Conservation (phyloP, 1,140 invertebrate genomes). For the Hyles euphorbiae region DNA sequence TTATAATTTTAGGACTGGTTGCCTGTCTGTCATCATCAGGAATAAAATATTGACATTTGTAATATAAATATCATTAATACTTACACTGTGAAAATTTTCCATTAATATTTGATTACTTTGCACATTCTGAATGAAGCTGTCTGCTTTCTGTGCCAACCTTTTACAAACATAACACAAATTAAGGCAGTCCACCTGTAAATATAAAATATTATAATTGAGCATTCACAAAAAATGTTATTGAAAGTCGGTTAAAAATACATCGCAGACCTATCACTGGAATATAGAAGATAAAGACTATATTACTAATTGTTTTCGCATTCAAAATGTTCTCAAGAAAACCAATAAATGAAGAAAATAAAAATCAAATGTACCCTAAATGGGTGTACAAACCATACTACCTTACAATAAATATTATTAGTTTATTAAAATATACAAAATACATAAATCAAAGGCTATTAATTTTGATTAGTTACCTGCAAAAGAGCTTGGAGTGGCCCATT, state of each 20-base stretch:
- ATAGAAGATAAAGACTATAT: not conserved
- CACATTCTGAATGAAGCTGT: constrained; percentile 48
- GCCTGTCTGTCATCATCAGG: too few species aligned
- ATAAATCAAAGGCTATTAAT: not conserved
- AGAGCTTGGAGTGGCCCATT: constrained; percentile 27
- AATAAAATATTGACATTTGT: too few species aligned
- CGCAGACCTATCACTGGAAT: not conserved
- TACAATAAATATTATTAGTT: too few species aligned
- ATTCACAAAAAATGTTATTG: not conserved
- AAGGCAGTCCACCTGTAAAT: constrained; percentile 41
- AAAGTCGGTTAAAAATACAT: not conserved
- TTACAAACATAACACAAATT: constrained; percentile 50
- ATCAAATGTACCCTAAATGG: too few species aligned
- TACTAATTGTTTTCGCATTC: not conserved
- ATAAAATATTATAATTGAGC: not conserved
- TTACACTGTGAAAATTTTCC: constrained; percentile 46
- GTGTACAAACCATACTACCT: too few species aligned
- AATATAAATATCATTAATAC: constrained; percentile 14
- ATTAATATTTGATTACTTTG: constrained; percentile 48
- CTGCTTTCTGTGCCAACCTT: constrained; percentile 35
- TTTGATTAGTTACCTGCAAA: constrained; percentile 25
- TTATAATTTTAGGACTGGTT: too few species aligned
- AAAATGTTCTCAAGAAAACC: not conserved
- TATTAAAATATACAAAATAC: not conserved
- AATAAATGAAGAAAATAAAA: not conserved